Conservation (phyloP, 2,888 invertebrate genomes). For the Acleris holmiana region DNA sequence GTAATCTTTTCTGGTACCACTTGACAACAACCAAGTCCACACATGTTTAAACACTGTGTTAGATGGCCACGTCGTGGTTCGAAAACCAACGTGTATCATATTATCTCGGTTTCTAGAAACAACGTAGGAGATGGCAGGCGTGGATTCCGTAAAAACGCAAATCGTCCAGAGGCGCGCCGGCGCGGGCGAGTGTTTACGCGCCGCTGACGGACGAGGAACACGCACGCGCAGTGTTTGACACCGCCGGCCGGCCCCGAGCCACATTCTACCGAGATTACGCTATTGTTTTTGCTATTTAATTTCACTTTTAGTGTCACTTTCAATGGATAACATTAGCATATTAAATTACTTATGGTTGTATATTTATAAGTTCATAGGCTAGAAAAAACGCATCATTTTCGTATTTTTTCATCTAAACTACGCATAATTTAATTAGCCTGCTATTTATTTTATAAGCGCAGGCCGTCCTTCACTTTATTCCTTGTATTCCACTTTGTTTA, state of each 20-base stretch:
- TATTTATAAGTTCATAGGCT: no score
- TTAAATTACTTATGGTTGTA: neutral
- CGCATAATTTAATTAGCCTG: neutral
- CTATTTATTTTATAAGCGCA: conserved; percentile 16
- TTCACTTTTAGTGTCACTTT: conserved; percentile 35
- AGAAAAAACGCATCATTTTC: neutral
- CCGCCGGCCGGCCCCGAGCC: conserved; percentile 56
- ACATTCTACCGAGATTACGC: conserved; percentile 58
- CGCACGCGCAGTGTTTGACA: conserved; percentile 71
- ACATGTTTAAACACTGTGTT: no score
- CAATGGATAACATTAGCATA: conserved; percentile 2
- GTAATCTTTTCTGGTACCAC: no score
- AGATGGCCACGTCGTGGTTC: conserved; percentile 1
- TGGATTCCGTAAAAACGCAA: conserved; percentile 69
- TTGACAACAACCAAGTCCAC: no score
- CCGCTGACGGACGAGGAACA: conserved; percentile 74
- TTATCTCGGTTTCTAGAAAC: conserved; percentile 25
- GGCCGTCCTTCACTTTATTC: no score
- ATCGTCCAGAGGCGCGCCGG: conserved; percentile 56
- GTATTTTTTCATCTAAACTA: conserved; percentile 6
- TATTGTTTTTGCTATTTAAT: conserved; percentile 52
- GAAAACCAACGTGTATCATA: conserved; percentile 2
- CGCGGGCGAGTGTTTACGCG: conserved; percentile 69
- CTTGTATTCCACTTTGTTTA: no score
- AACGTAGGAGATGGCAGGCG: conserved; percentile 40